Conservation (phyloP, 64 coral and sea anemone species). For the Porites lutea region DNA sequence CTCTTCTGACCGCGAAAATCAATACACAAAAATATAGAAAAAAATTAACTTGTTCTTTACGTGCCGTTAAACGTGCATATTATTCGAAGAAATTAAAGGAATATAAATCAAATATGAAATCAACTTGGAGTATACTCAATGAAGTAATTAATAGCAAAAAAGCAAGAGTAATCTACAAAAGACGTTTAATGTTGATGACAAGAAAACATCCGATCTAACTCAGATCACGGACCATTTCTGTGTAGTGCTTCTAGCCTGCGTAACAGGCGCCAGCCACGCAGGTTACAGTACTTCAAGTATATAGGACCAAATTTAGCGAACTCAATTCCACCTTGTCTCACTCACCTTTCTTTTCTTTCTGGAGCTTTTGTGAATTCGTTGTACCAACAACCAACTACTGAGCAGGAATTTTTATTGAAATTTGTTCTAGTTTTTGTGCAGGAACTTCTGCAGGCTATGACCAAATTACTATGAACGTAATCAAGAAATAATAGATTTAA, state of each 20-base stretch:
- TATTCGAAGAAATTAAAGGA: neutral
- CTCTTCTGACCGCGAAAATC: no score
- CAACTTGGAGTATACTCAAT: neutral
- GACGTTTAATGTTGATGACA: no score
- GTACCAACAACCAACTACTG: neutral
- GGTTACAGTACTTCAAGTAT: neutral
- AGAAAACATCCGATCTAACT: neutral
- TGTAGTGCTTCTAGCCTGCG: neutral
- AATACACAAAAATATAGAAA: neutral
- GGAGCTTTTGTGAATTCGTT: constrained; percentile 10
- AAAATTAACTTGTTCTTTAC: neutral
- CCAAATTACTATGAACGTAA: constrained; percentile 32
- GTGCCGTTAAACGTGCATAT: neutral
- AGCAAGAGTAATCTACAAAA: neutral
- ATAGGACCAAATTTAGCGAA: neutral
- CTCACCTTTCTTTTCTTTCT: constrained; percentile 2
- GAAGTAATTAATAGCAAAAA: constrained; percentile 4
- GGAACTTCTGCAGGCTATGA: constrained; percentile 15
- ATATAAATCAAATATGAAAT: neutral
- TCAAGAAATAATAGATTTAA: constrained; percentile 31
- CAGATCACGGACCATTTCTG: neutral
- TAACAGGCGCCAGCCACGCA: no score
- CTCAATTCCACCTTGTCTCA: neutral
- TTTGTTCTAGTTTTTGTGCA: constrained; percentile 43
- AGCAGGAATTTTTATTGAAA: constrained; percentile 37